phyloP scores from a whole-genome alignment of 1,140 invertebrate species.

The Drosophila bocqueti region DNA sequence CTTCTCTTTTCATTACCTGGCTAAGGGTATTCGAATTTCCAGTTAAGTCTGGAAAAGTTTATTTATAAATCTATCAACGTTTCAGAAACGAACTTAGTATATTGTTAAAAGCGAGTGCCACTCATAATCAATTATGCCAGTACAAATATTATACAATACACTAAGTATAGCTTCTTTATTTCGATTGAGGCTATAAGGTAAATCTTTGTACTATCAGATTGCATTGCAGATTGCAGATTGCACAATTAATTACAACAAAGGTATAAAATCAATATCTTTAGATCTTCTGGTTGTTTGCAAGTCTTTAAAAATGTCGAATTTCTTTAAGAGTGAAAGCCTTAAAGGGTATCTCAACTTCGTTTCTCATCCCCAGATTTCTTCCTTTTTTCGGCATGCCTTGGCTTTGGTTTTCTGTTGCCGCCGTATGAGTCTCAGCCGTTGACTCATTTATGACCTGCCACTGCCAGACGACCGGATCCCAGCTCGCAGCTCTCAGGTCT shows the following conservation, averaged over 20 bases:
- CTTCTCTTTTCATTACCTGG: slow-evolving; percentile 40
- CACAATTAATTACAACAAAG: no score
- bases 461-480: slow-evolving; percentile 20
- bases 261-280: no score
- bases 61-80: not conserved
- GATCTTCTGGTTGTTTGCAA: no score
- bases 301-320: no score
- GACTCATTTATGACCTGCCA: slow-evolving; percentile 76
- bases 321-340: not conserved
- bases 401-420: slow-evolving; percentile 42
- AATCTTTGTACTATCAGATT: not conserved
- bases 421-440: slow-evolving; percentile 50
- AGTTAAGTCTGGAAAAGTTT: not conserved
- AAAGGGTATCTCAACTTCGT: slow-evolving; percentile 16
- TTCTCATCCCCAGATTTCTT: not conserved
- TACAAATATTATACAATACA: no score
- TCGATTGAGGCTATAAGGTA: not conserved
- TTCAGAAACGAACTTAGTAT: not conserved
- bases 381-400: slow-evolving; percentile 11
- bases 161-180: not conserved
- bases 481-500: slow-evolving; percentile 1
- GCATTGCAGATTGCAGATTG: not conserved
- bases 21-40: slow-evolving; percentile 9
- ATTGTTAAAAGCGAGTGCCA: no score
- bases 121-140: no score